phyloP scores from a whole-genome alignment of 2,888 invertebrate genomes.

The Abrostola tripartita region DNA sequence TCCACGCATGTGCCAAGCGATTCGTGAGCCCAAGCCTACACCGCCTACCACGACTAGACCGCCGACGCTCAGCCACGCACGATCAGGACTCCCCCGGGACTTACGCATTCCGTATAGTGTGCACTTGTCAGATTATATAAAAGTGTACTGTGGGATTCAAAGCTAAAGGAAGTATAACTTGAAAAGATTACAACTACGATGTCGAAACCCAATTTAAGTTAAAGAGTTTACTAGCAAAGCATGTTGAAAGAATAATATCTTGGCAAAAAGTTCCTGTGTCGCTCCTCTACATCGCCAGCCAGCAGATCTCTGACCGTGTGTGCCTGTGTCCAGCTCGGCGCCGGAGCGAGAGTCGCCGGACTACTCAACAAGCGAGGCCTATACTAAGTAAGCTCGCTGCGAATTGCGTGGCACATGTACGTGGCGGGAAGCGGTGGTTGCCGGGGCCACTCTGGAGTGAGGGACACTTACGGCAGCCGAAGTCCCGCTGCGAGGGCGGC shows the following conservation, averaged over 20 bases:
- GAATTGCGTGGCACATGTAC: conserved; percentile 80
- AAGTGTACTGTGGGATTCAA: conserved; percentile 41
- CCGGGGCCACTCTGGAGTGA: conserved; percentile 67
- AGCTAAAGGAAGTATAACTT: conserved; percentile 43
- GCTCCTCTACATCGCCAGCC: conserved; percentile 33
- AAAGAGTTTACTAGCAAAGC: conserved; percentile 49
- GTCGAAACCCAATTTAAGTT: conserved; percentile 45
- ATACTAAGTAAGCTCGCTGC: conserved; percentile 69
- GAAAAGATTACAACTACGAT: conserved; percentile 44
- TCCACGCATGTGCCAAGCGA: conserved; percentile 73
- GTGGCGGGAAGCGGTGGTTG: conserved; percentile 73
- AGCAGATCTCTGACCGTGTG: conserved; percentile 57
- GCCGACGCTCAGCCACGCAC: conserved; percentile 51
- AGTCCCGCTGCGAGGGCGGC: conserved; percentile 95
- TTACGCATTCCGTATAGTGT: conserved; percentile 20
- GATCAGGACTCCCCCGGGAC: conserved; percentile 41
- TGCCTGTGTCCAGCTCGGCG: conserved; percentile 47
- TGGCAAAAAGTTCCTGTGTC: conserved; percentile 46
- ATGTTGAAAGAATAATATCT: conserved; percentile 38
- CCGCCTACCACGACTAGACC: conserved; percentile 50
- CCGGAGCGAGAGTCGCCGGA: conserved; percentile 31
- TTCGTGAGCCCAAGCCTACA: conserved; percentile 60
- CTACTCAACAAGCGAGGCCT: conserved; percentile 66
- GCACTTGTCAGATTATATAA: conserved; percentile 29
- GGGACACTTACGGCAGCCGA: conserved; percentile 92